phyloP scores from a whole-genome alignment of 2,113 vertebrate species.

The Formicarius rufipectus region DNA sequence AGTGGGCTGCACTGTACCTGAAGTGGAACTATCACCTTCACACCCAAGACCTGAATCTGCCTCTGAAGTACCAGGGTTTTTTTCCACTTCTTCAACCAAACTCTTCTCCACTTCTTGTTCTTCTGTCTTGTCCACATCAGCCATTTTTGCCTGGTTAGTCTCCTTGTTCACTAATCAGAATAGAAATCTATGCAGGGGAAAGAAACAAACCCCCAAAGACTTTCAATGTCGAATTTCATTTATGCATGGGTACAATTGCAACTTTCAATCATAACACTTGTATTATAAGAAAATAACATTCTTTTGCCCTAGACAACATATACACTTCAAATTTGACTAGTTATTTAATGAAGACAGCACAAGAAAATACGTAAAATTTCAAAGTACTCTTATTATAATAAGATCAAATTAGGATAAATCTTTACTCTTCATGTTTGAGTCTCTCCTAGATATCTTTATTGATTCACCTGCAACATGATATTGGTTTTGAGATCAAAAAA shows the following conservation, averaged over 20 bases:
- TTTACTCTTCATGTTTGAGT: not conserved
- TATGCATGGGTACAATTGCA: fast-evolving
- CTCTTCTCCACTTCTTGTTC: slow-evolving; percentile 42
- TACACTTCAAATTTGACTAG: not conserved
- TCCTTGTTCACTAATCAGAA: not conserved
- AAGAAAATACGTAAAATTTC: not conserved
- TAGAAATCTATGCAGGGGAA: not conserved
- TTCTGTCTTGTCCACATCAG: slow-evolving; percentile 51
- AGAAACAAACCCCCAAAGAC: not conserved
- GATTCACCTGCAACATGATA: not conserved
- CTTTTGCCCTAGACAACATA: not conserved
- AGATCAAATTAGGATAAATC: not conserved
- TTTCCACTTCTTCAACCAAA: slow-evolving; percentile 48
- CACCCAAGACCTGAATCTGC: not conserved
- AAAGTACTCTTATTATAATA: not conserved
- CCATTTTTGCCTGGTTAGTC: slow-evolving; percentile 42
- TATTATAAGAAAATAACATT: not conserved
- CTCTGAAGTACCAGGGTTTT: not conserved
- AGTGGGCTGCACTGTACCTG: slow-evolving; percentile 4
- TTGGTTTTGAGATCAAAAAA: not conserved
- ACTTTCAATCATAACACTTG: not conserved
- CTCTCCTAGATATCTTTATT: not conserved
- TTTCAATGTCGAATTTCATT: not conserved
- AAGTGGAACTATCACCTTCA: slow-evolving; percentile 3
- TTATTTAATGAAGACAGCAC: not conserved